These are phyloP conservation scores for Baryphthengus martii DNA, from an alignment of 2,113 vertebrate species.

Conservation along the genomic window DNA sequence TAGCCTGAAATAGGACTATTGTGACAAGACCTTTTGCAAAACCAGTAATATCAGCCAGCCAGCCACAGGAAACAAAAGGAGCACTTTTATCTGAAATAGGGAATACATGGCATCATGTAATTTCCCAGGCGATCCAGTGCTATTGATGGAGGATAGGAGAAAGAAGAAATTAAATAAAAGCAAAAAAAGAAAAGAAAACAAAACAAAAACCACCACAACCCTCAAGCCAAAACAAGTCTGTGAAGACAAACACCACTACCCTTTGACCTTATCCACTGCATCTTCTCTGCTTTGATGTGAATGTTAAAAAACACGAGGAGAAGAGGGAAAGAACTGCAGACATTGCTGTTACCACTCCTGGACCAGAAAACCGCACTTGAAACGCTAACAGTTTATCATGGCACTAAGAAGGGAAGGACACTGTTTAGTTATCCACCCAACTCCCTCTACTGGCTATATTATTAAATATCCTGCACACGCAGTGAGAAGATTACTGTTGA, in stretches of 20 bases:
- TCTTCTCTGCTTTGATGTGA: background rate
- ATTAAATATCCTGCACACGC: background rate
- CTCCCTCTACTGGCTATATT: conserved; percentile 63
- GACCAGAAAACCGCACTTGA: background rate
- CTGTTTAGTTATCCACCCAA: background rate
- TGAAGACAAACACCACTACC: background rate
- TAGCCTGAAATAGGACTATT: background rate
- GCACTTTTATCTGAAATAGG: background rate
- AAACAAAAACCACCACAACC: background rate
- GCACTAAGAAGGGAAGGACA: background rate
- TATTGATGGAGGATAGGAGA: background rate
- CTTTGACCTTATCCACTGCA: background rate
- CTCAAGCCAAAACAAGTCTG: background rate
- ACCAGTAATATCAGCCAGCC: background rate
- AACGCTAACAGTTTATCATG: background rate
- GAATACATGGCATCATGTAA: background rate
- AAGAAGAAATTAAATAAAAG: background rate
- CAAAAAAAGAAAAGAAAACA: background rate
- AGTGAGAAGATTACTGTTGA: background rate
- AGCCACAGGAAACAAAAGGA: background rate
- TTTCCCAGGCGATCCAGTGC: background rate
- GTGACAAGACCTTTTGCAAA: background rate
- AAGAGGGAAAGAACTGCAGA: background rate
- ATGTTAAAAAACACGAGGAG: background rate
- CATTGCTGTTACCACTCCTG: background rate